A percentile compares a stretch with the other conserved stretches of the same genome.
phyloP scores from a whole-genome alignment of 2,113 vertebrate species.

The Pachypanchax playfairii region DNA sequence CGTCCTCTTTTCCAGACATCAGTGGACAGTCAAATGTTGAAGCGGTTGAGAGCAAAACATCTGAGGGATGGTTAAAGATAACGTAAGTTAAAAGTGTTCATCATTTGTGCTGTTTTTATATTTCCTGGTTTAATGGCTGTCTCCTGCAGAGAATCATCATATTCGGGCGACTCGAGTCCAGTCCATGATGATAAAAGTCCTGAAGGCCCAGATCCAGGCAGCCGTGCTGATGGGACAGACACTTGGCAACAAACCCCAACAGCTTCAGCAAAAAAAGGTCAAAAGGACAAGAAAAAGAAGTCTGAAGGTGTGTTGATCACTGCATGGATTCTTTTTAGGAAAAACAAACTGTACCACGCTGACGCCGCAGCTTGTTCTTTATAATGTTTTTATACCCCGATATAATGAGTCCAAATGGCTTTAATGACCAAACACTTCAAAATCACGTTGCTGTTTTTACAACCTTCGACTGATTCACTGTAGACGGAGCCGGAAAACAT shows the following conservation, averaged over 20 bases:
- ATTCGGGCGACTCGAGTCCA: constrained; percentile 76
- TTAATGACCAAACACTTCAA: no score
- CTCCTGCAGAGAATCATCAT: constrained; percentile 50
- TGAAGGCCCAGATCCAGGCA: constrained; percentile 69
- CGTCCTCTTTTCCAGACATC: constrained; percentile 11
- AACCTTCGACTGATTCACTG: no score
- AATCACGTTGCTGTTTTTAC: no score
- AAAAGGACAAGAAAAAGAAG: constrained; percentile 87
- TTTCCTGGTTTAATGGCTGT: not conserved
- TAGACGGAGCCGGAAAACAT: no score
- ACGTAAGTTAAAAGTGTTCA: constrained; percentile 55
- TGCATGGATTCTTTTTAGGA: not conserved
- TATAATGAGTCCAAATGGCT: no score
- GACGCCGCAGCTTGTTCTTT: no score
- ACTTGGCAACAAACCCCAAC: constrained; percentile 71
- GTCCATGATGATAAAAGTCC: constrained; percentile 69
- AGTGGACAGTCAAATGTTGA: constrained; percentile 47
- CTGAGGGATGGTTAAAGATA: constrained; percentile 74
- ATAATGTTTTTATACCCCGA: no score
- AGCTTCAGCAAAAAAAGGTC: constrained; percentile 79
- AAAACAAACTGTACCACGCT: no score
- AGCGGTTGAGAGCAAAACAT: constrained; percentile 66
- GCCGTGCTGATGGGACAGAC: constrained; percentile 54
- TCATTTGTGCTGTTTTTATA: not conserved
- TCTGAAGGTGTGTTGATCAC: constrained; percentile 77